Evolutionary conservation across 2,888 invertebrate genomes (phyloP).

Genomic region (Drosophila antonietae): DNA sequence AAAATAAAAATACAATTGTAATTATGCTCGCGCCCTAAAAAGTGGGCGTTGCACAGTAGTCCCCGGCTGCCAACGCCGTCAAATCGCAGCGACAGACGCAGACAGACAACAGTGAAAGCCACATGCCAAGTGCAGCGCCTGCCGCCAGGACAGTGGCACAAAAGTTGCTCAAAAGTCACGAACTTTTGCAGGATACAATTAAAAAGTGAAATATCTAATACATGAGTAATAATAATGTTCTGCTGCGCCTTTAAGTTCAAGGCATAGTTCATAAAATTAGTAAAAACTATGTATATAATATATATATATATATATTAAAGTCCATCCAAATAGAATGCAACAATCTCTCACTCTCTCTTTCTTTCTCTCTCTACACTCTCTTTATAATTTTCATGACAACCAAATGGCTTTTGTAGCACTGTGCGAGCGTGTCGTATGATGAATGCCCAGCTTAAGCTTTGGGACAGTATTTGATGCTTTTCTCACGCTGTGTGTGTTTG

Average conservation of each 20-base stretch:
- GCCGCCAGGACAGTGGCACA: conserved; percentile 54
- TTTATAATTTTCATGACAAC: background rate
- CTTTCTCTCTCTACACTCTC: background rate
- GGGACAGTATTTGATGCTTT: conserved; percentile 64
- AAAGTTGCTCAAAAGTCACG: background rate
- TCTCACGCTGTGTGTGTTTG: conserved; percentile 70
- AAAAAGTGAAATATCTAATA: background rate
- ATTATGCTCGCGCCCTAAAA: conserved; percentile 68
- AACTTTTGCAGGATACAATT: background rate
- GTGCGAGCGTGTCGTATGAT: conserved; percentile 58
- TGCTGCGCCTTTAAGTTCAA: background rate
- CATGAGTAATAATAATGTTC: background rate
- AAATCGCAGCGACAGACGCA: conserved; percentile 27
- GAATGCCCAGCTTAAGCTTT: conserved; percentile 56
- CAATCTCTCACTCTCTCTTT: background rate
- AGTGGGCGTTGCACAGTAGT: conserved; percentile 79
- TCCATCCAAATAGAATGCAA: no score
- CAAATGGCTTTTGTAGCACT: conserved; percentile 11
- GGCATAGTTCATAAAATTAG: background rate
- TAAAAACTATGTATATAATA: background rate
- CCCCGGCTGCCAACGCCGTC: conserved; percentile 71
- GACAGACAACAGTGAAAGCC: conserved; percentile 66
- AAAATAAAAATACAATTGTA: conserved; percentile 62
- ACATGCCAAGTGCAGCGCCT: conserved; percentile 30
- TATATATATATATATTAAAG: no score